phyloP scores from a whole-genome alignment of 2,113 vertebrate species.

The Drymodes brunneopygia region DNA sequence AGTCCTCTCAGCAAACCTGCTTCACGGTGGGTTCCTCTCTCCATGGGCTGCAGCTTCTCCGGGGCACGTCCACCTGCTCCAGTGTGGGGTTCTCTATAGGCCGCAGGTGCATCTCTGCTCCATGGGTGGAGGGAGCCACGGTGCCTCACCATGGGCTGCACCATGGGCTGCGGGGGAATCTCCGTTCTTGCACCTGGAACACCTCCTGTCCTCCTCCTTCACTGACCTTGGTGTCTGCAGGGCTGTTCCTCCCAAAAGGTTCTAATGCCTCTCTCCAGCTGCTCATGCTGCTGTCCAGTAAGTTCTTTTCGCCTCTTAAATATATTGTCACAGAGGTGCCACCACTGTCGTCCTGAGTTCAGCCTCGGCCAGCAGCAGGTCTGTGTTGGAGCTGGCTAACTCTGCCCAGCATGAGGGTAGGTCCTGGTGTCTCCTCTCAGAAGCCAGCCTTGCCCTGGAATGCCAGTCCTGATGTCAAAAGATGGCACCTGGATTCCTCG shows the following conservation, averaged over 20 bases:
- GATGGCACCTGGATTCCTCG: background rate
- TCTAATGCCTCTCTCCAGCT: background rate
- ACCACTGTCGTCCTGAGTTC: fast-evolving
- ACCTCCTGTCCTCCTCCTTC: background rate
- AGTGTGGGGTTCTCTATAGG: fast-evolving
- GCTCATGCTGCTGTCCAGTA: background rate
- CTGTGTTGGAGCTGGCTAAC: background rate
- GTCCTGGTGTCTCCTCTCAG: background rate
- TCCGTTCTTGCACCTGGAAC: fast-evolving
- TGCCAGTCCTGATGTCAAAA: background rate
- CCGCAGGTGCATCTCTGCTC: background rate
- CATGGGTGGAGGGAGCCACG: fast-evolving
- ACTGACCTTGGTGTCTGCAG: background rate
- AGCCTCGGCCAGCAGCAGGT: background rate
- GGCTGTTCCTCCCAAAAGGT: background rate
- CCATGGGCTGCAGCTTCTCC: background rate
- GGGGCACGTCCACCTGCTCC: fast-evolving
- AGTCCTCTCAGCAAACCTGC: background rate
- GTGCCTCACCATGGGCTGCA: fast-evolving
- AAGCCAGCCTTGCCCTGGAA: background rate
- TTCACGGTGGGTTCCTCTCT: background rate
- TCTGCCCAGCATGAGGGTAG: background rate
- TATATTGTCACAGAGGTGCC: background rate
- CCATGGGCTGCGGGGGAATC: background rate
- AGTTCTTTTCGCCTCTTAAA: background rate